Evolutionary conservation across 2,797 vertebrate species (phyloP), one percentile per base, ranked within the genome.

Genomic region (Lagorchestes hirsutus): DNA sequence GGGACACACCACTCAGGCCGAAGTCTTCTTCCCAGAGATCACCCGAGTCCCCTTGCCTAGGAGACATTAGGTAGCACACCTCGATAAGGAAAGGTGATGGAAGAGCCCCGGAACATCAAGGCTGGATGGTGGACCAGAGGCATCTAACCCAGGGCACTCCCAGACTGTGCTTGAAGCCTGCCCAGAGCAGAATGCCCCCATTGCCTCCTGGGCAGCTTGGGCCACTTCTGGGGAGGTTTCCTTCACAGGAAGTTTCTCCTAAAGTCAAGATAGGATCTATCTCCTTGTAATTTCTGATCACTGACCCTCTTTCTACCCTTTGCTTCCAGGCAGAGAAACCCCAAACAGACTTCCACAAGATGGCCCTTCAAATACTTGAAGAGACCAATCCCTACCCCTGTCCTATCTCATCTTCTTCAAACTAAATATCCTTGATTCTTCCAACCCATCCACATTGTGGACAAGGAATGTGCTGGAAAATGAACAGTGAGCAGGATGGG

Each of bases 1-100:
- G 74, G 96, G 97, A 97, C 96, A 96, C 57, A 24, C 18, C 97
- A 97, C 97, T 97, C 97, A 97, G 92, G 91, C 95, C 62, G 94
- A 96, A 96, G 54, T 40, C 94, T 59, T 56, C 96, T 97, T 96
- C 95, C n/a, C 40, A 3, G 18, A 27, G n/a, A 82, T 46, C 8
- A 40, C 74, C 22, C 2, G 3, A 46, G 9, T 82, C 74, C 9
- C 40, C 22, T 87, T 0, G 0, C 3, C 11, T 27, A 11, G 40
- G 24, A 87, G 22, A 18, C 22, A 50, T 87, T 11, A 11, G 74
- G 18, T 28, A 24, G 22, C 3, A 10, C 40, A 87, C 24, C 74
- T 12, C 10, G 22, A 1, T 16, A 4, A 9, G 3, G 40, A 2
- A 40, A 82, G 6, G 40, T 50, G 40, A 46, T 50, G 40, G 3